Evolutionary conservation across 2,888 invertebrate genomes (phyloP).

Genomic region (Dascillus cervinus): DNA sequence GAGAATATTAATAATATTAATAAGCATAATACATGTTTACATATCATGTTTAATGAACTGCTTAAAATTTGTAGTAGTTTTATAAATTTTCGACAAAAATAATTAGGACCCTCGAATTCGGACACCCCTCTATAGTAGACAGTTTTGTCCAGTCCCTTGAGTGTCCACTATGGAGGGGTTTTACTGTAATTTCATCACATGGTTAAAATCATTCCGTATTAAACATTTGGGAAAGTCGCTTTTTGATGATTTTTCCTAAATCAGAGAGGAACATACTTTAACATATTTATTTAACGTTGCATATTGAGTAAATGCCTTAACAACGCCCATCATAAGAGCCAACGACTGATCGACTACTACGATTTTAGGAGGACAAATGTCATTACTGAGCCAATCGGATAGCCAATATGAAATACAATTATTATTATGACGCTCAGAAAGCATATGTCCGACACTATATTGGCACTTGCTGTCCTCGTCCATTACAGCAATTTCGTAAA

Average conservation of each 20-base stretch:
- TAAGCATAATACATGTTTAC: no score
- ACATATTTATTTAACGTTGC: constrained; percentile 1
- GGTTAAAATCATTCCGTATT: constrained; percentile 2
- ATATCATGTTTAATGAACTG: no score
- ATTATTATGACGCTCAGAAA: constrained; percentile 2
- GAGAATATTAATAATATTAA: no score
- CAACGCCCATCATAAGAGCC: constrained; percentile 3
- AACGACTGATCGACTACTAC: constrained; percentile 4
- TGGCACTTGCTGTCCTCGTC: no score
- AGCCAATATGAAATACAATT: constrained; percentile 5
- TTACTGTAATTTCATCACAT: no score
- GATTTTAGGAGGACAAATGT: constrained; percentile 3
- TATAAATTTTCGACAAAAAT: no score
- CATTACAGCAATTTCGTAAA: constrained; percentile 5
- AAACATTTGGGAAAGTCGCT: constrained; percentile 2
- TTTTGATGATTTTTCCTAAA: neutral
- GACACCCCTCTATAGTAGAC: no score
- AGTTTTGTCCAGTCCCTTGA: no score
- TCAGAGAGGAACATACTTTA: constrained; percentile 1
- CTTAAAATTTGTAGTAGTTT: no score
- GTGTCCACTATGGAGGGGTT: no score
- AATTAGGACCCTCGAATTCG: no score
- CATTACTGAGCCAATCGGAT: constrained; percentile 4
- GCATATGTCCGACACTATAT: constrained; percentile 2
- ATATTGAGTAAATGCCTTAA: constrained; percentile 4